Conservation (phyloP, 1,140 invertebrate genomes). For the Amphibalanus amphitrite region DNA sequence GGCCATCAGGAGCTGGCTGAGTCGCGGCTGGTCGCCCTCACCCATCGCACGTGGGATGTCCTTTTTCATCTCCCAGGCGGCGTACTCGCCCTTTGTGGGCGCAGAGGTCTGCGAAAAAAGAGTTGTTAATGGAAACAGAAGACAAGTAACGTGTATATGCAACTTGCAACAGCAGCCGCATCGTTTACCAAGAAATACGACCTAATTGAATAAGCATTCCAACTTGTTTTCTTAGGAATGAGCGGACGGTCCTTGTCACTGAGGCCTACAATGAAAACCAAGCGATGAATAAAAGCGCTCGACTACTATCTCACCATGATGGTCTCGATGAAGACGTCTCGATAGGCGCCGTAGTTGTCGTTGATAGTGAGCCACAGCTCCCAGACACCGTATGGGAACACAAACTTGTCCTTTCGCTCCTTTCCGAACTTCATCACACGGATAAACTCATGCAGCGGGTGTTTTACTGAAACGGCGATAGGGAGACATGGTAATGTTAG, state of each 20-base stretch:
- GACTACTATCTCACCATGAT: conserved; percentile 7
- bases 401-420: conserved; percentile 3
- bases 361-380: conserved; percentile 3
- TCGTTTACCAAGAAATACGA: too few relatives aligned
- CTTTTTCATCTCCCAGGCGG: conserved; percentile 4
- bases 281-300: too few relatives aligned
- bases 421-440: conserved; percentile 4
- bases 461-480: too few relatives aligned
- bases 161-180: too few relatives aligned
- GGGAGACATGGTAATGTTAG: too few relatives aligned
- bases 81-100: background rate
- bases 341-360: conserved; percentile 2
- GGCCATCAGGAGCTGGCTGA: conserved; percentile 13
- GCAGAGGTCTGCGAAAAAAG: conserved; percentile 8
- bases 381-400: conserved; percentile 7
- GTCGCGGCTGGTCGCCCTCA: conserved; percentile 11
- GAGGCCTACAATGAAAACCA: too few relatives aligned
- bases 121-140: too few relatives aligned
- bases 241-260: too few relatives aligned
- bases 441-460: too few relatives aligned
- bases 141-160: too few relatives aligned
- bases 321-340: background rate
- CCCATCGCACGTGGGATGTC: conserved; percentile 8
- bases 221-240: too few relatives aligned
- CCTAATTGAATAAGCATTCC: too few relatives aligned